These are phyloP conservation scores for Augiades crinisus DNA, from an alignment of 2,888 invertebrate species.

Conservation along the genomic window DNA sequence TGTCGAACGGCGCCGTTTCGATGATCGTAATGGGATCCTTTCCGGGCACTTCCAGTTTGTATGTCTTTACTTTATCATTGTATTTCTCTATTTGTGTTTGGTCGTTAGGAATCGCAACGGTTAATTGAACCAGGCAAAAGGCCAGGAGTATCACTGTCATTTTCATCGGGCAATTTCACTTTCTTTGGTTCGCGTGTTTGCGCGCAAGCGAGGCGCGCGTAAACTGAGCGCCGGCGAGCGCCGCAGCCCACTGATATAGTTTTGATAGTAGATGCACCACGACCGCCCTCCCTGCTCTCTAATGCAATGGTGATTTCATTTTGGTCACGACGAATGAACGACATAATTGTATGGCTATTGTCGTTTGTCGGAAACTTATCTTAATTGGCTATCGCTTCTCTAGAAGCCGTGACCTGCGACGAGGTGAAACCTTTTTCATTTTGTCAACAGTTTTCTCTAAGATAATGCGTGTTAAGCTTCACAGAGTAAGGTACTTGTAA, in stretches of 20 bases:
- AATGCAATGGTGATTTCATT: constrained; percentile 72
- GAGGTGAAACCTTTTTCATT: constrained; percentile 74
- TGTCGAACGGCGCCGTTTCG: constrained; percentile 62
- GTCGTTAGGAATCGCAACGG: constrained; percentile 52
- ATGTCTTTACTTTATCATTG: constrained; percentile 67
- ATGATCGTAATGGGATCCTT: constrained; percentile 81
- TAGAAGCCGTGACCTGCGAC: constrained; percentile 68
- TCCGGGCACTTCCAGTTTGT: constrained; percentile 80
- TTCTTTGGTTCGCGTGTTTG: constrained; percentile 62
- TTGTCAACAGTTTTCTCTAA: constrained; percentile 65
- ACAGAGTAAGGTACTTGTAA: too few species aligned
- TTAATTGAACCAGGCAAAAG: constrained; percentile 53
- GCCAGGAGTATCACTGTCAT: constrained; percentile 64
- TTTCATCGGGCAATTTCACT: constrained; percentile 69
- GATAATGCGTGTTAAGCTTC: constrained; percentile 57
- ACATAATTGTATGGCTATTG: constrained; percentile 75
- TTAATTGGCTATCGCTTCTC: constrained; percentile 74
- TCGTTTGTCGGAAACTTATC: constrained; percentile 66
- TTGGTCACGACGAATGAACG: constrained; percentile 76
- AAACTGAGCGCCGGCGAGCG: constrained; percentile 65
- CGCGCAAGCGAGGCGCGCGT: constrained; percentile 59
- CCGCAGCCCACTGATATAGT: constrained; percentile 69
- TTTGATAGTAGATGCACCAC: constrained; percentile 73
- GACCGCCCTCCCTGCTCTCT: constrained; percentile 70
- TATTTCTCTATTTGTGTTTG: constrained; percentile 59